Evolutionary conservation across 2,888 invertebrate genomes (phyloP), one percentile per base, ranked within the genome.

Genomic region (Orgyia antiqua): DNA sequence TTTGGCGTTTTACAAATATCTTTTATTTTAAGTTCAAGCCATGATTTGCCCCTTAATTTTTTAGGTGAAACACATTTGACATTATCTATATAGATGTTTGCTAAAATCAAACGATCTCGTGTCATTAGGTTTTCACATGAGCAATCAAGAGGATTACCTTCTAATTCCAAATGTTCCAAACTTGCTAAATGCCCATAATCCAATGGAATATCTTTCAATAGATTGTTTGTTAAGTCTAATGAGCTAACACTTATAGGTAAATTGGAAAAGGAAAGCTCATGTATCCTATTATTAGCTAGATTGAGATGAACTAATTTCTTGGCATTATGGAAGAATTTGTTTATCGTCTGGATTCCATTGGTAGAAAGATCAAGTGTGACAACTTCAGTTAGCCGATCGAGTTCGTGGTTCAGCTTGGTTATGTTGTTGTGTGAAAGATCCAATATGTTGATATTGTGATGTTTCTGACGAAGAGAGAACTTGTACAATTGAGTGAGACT

Each of bases 401-500:
- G 72, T 54, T 88, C 87, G 45, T 88, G 78, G 51, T 87, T 74
- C 55, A 88, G 61, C 40, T 90, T 88, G 1, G 87, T 87, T 36
- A 92, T 84, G 32, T 87, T 87, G 61, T 90, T 88, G 52, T 88
- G 83, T 10, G 92, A 92, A 33, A 92, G 76, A 67, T 92, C 91
- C 31, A 92, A 52, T 42, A 87, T 84, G 42, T 87, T 87, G 36
- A 87, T 83, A 36, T 87, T 87, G 60, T 87, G 83, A 64, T 87
- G 87, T 56, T 80, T 87, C 48, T 80, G 77, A 20, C 72, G 73
- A 26, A 82, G 68, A 21, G 76, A 82, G 50, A 76, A 87, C 56
- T 89, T 95, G 74, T 94, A 92, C 6, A 94, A 90, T 25, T 94
- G 93, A 43, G 92, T 91, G 56, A 95, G 92, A 31, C 89, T 82